These are phyloP conservation scores for Pogonocichla stellata DNA, from an alignment of 2,113 vertebrate genomes.

Conservation along the genomic window DNA sequence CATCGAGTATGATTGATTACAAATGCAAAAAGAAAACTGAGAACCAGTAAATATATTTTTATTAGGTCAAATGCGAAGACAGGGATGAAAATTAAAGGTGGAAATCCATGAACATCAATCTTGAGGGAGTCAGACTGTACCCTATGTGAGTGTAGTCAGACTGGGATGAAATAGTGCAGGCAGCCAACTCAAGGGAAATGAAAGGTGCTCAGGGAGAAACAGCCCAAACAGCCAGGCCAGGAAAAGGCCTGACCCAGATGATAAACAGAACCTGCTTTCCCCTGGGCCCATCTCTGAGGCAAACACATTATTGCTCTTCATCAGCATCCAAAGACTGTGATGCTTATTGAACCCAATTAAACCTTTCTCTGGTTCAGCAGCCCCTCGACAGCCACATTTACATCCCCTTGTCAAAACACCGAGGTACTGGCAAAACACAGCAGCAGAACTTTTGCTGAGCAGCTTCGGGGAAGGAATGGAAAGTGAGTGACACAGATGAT, in stretches of 20 bases:
- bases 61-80: conserved; percentile 41
- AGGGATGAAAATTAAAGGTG: conserved; percentile 44
- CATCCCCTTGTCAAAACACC: conserved; percentile 38
- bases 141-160: not conserved
- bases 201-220: conserved; percentile 2
- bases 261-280: not conserved
- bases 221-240: not conserved
- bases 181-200: not conserved
- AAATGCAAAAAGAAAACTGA: conserved; percentile 1
- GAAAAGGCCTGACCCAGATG: not conserved
- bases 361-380: conserved; percentile 32
- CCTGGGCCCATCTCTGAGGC: not conserved
- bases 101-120: conserved; percentile 39
- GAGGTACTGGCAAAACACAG: conserved; percentile 24
- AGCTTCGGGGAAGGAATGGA: conserved; percentile 47
- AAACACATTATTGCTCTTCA: not conserved
- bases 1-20: conserved; percentile 13
- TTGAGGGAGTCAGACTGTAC: not conserved
- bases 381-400: not conserved
- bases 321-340: not conserved
- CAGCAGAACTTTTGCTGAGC: conserved; percentile 46
- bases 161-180: conserved; percentile 34
- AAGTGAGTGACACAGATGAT: conserved; percentile 64
- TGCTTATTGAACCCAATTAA: conserved; percentile 42
- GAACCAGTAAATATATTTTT: conserved; percentile 50